Percentiles rank a stretch among this genome's conserved stretches.
phyloP scores from a whole-genome alignment of 2,113 vertebrate species.

The Oncorhynchus gorbuscha region DNA sequence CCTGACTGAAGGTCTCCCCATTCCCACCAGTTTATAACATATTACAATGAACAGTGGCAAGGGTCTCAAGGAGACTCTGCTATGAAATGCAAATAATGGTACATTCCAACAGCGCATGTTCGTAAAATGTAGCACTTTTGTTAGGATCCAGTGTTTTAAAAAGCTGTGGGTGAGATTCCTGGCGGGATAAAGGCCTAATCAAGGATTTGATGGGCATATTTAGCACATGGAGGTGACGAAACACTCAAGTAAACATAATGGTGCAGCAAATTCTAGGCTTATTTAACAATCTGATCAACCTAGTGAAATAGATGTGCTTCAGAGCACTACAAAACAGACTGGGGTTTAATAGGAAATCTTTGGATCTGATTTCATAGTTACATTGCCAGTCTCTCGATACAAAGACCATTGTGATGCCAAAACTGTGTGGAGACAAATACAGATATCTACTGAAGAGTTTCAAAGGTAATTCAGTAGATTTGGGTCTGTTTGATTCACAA shows the following conservation, averaged over 20 bases:
- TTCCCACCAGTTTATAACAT: slow-evolving; percentile 19
- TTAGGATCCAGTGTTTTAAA: slow-evolving; percentile 44
- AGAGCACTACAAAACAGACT: slow-evolving; percentile 42
- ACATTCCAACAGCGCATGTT: slow-evolving; percentile 28
- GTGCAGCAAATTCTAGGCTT: slow-evolving; percentile 38
- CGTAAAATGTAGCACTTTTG: slow-evolving; percentile 55
- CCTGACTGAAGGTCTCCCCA: slow-evolving; percentile 10
- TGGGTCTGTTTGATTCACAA: slow-evolving; percentile 56
- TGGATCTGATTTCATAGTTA: slow-evolving; percentile 23
- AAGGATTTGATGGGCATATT: slow-evolving; percentile 51
- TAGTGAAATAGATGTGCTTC: slow-evolving; percentile 17
- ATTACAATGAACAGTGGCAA: slow-evolving; percentile 4
- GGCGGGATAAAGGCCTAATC: slow-evolving; percentile 54
- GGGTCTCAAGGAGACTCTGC: slow-evolving; percentile 12
- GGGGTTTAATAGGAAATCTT: slow-evolving; percentile 21
- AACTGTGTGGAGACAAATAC: slow-evolving; percentile 49
- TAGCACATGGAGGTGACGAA: slow-evolving; percentile 56
- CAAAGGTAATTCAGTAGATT: slow-evolving; percentile 41
- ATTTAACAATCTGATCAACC: slow-evolving; percentile 29
- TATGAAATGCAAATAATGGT: slow-evolving; percentile 29
- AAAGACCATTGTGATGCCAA: slow-evolving; percentile 59
- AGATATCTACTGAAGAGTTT: slow-evolving; percentile 37
- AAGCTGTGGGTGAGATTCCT: slow-evolving; percentile 55
- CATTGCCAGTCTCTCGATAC: slow-evolving; percentile 47
- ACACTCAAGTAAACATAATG: slow-evolving; percentile 59